Conservation (phyloP, 2,888 invertebrate species). For the Leucozona laternaria region DNA sequence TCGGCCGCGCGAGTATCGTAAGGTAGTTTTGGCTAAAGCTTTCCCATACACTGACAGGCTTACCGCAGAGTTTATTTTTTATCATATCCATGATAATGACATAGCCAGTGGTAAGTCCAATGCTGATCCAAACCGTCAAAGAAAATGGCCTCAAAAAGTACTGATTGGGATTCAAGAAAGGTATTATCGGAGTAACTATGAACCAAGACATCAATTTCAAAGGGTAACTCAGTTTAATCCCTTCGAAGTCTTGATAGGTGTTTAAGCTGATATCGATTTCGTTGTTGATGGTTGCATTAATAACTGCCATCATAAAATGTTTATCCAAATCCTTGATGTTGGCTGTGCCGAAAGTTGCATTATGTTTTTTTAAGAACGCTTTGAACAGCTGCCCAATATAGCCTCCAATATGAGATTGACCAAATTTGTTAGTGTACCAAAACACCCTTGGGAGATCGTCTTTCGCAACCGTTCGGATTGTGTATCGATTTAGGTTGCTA, state of each 20-base stretch:
- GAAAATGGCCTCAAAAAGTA: constrained; percentile 24
- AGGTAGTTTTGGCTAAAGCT: background rate
- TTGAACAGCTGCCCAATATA: constrained; percentile 3
- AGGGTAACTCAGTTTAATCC: constrained; percentile 15
- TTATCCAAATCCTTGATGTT: background rate
- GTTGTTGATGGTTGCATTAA: constrained; percentile 13
- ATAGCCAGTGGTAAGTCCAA: background rate
- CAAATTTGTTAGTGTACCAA: constrained; percentile 1
- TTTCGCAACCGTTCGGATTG: constrained; percentile 4
- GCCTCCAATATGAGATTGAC: background rate
- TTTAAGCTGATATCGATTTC: constrained; percentile 11
- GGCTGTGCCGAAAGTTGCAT: background rate
- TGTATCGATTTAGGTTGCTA: constrained; percentile 1
- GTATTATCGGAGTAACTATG: background rate
- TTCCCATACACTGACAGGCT: background rate
- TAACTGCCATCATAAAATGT: constrained; percentile 11
- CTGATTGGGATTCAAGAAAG: constrained; percentile 14
- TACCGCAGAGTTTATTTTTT: background rate
- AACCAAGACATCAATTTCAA: background rate
- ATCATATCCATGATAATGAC: background rate
- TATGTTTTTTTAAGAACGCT: background rate
- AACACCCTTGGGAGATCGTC: constrained; percentile 11
- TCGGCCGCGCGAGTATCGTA: background rate
- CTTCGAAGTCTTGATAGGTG: background rate
- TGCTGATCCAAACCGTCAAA: background rate